Percentiles rank a stretch among this genome's conserved stretches.
These are phyloP conservation scores for Eretmochelys imbricata DNA, from an alignment of 2,113 vertebrate genomes.

Conservation along the genomic window DNA sequence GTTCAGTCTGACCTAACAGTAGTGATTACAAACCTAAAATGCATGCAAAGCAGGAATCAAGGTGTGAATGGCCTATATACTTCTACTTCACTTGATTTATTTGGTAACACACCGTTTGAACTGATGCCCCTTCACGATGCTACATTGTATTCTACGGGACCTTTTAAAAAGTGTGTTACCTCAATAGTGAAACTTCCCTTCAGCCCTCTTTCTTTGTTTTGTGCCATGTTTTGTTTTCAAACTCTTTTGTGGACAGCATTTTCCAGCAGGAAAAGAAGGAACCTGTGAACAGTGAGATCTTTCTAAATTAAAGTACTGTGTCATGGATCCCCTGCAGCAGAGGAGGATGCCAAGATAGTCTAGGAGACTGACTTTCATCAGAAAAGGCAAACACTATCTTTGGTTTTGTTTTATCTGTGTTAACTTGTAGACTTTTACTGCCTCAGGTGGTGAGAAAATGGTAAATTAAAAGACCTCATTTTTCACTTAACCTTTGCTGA, in stretches of 20 bases:
- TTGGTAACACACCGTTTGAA: not conserved
- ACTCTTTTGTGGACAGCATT: not conserved
- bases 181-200: too few species aligned
- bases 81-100: not conserved
- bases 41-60: not conserved
- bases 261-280: not conserved
- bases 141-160: not conserved
- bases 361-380: not conserved
- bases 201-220: not conserved
- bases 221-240: not conserved
- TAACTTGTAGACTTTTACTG: not conserved
- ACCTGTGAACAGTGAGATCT: not conserved
- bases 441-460: not conserved
- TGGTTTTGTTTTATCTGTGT: not conserved
- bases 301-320: not conserved
- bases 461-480: not conserved
- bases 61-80: not conserved
- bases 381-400: not conserved
- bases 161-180: not conserved
- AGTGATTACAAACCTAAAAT: not conserved
- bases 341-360: not conserved
- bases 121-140: not conserved
- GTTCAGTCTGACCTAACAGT: not conserved
- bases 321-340: not conserved
- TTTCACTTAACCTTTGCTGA: not conserved